These are phyloP conservation scores for Ceratosolen fusciceps DNA, from an alignment of 1,140 invertebrate species.

Conservation along the genomic window DNA sequence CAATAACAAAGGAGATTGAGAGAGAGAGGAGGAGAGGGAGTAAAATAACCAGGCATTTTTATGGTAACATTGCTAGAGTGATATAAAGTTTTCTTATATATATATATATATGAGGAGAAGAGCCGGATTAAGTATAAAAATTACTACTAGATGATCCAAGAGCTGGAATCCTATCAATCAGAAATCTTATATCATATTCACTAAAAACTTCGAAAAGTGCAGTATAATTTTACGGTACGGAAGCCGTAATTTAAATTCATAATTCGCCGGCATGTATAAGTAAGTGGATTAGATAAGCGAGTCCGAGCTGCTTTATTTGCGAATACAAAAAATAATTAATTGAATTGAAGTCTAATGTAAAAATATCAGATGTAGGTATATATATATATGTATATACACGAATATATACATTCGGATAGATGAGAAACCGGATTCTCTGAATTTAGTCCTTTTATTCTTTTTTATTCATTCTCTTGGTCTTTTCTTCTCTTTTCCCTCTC, in stretches of 20 bases:
- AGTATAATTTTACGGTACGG: background rate
- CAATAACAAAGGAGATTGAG: too few relatives aligned
- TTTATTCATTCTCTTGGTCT: background rate
- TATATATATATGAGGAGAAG: too few relatives aligned
- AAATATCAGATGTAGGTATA: background rate
- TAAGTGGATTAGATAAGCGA: slow-evolving; percentile 17
- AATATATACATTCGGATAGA: too few relatives aligned
- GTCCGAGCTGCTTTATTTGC: background rate
- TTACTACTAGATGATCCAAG: background rate
- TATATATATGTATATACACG: too few relatives aligned
- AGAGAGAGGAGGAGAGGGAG: too few relatives aligned
- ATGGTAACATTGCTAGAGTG: too few relatives aligned
- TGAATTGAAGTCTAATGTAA: background rate
- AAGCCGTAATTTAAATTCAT: slow-evolving; percentile 10
- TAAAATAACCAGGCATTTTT: too few relatives aligned
- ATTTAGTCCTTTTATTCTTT: too few relatives aligned
- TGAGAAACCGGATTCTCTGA: too few relatives aligned
- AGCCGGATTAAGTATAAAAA: background rate
- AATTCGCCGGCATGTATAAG: background rate
- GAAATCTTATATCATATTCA: background rate
- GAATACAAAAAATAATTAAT: background rate
- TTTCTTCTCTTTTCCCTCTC: background rate
- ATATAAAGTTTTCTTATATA: slow-evolving; percentile 5
- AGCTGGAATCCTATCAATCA: background rate
- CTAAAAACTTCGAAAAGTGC: background rate